Conservation (phyloP, 2,888 invertebrate species). For the Leptinotarsa haldemani region DNA sequence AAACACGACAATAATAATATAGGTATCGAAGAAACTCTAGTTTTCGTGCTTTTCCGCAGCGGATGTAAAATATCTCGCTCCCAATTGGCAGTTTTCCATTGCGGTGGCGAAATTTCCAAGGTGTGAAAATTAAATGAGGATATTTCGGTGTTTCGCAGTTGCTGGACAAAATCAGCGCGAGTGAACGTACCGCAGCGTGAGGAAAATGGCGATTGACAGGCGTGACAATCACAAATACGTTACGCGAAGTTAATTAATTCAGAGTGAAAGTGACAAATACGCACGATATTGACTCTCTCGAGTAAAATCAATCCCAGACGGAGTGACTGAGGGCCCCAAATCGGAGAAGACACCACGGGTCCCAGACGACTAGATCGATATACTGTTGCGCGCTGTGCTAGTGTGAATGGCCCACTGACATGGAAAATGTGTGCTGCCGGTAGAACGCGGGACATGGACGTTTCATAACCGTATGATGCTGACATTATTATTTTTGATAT, state of each 20-base stretch:
- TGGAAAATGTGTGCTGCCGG: conserved; percentile 13
- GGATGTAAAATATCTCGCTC: neutral
- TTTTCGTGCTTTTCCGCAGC: neutral
- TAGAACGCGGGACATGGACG: conserved; percentile 17
- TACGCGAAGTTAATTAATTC: conserved; percentile 13
- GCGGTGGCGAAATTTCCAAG: neutral
- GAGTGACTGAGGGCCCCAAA: neutral
- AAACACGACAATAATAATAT: conserved; percentile 11
- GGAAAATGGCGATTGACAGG: conserved; percentile 37
- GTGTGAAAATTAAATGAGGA: conserved; percentile 4
- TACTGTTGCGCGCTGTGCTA: conserved; percentile 31
- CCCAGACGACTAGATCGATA: conserved; percentile 36
- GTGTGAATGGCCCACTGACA: conserved; percentile 31
- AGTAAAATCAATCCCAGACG: conserved; percentile 10
- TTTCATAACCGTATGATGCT: conserved; percentile 66
- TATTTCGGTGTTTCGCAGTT: conserved; percentile 15
- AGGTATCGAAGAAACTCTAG: neutral
- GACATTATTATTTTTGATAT: conserved; percentile 73
- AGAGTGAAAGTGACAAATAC: conserved; percentile 1
- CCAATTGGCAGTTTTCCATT: conserved; percentile 8
- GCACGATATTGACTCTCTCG: neutral
- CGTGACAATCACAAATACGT: conserved; percentile 18
- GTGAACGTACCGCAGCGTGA: conserved; percentile 35
- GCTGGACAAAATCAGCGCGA: neutral
- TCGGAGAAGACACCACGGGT: conserved; percentile 1